Evolutionary conservation across 2,113 vertebrate genomes (phyloP), one percentile per base, ranked within the genome.

Genomic region (Sturnus vulgaris): DNA sequence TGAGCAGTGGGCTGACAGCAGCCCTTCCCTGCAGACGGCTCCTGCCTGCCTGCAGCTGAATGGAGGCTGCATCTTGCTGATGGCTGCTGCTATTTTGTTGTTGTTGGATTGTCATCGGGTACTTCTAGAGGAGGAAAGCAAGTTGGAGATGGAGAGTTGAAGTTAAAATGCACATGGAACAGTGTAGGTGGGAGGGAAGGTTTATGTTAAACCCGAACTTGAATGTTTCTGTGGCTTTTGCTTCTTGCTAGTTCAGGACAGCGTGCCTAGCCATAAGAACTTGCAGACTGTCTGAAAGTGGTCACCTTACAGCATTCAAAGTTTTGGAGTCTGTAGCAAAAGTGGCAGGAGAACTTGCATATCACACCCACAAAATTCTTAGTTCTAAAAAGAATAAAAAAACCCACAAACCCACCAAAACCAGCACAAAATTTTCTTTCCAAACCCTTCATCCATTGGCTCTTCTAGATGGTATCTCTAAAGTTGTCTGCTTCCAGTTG

Each of bases 51-150:
- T 35, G 44, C 47, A 23, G 39, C 78, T 73, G 39, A 37, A 10
- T 0, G 0, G 24, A 15, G 69, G 15, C 46, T 79, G 61, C 0
- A 0, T 63, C 53, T 18, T 37, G 50, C 68, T 52, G 33, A 25
- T 3, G 7, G 44, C 15, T 12, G 12, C 13, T 30, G 87, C 61
- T 53, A 0, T 35, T 73, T 27, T 59, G n/a, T 66, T 12, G 18
- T 23, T 3, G 3, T 10, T 47, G 56, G 40, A 8, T 52, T 92
- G 59, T 66, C 28, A 19, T 16, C 0, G 0, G 15, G 11, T 63
- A 7, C 49, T 75, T 76, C 14, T 31, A 25, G 73, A 60, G 35
- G 39, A 87, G 40, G 70, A 60, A 63, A 57, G 21, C 53, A 15
- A 73, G 11, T 30, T 57, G 57, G 40, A 61, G 42, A 30, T 37